Evolutionary conservation across 2,113 vertebrate genomes (phyloP), one percentile per base, ranked within the genome.

Genomic region (Tyto alba): DNA sequence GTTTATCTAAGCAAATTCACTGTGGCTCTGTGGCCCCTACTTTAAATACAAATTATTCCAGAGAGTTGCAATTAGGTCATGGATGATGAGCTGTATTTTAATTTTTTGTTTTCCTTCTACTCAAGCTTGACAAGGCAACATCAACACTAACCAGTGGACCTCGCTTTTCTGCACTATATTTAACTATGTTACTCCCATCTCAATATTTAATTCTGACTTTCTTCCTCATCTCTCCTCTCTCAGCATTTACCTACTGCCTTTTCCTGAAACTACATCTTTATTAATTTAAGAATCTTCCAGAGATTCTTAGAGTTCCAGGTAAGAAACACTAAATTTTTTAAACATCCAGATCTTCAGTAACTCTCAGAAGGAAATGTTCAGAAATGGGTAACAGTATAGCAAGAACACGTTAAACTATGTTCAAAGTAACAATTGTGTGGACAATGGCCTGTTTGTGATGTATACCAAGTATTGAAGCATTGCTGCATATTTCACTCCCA

Each of bases 1-100:
- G 82, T 93, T 96, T 95, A 92, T 79, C n/a, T 72, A 86, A 71
- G 57, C 25, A 87, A 93, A 95, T 84, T 71, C 78, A 69, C 38
- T 88, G 45, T 90, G 68, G 13, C 5, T 74, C 25, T 50, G 27
- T 73, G 45, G 38, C 56, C 38, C 11, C 41, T 77, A 14, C n/a
- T 91, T 89, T 75, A 92, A 78, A 80, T 62, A 55, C 9, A 80
- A 73, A 91, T 63, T 67, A 38, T 76, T 75, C 25, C 30, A 52
- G 53, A 47, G 21, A 64, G 19, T 27, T 92, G 57, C 72, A 93
- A 82, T 92, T 66, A 91, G 18, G 79, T 57, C 38, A 74, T 47
- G 34, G 26, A 64, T n/a, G 20, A 85, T 69, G 48, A 72, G 34
- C 20, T 14, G 6, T 50, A 34, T 69, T 74, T 74, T 73, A 50